A percentile compares a stretch with the other conserved stretches of the same genome.
Evolutionary conservation across 2,888 invertebrate species (phyloP).

Genomic region (Plusia festucae): DNA sequence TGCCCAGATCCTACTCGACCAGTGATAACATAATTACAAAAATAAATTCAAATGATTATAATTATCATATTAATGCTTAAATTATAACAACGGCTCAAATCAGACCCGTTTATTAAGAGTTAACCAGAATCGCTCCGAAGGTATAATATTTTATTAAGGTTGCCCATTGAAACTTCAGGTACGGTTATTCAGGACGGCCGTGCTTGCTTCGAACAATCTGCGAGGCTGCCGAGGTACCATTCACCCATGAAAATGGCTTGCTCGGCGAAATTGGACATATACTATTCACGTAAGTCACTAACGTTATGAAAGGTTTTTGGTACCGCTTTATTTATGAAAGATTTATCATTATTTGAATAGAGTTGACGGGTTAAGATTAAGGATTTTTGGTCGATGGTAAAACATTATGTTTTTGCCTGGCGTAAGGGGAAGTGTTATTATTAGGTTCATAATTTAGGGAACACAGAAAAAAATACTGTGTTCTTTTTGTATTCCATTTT

Average conservation of each 20-base stretch:
- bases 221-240: constrained; percentile 92
- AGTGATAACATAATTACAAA: not conserved
- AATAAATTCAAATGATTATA: constrained; percentile 11
- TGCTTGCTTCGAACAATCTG: constrained; percentile 94
- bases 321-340: constrained; percentile 56
- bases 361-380: constrained; percentile 50
- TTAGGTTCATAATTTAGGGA: constrained; percentile 16
- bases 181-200: constrained; percentile 91
- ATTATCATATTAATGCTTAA: constrained; percentile 16
- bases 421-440: constrained; percentile 32
- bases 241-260: constrained; percentile 92
- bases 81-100: constrained; percentile 46
- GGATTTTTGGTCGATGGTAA: constrained; percentile 39
- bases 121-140: constrained; percentile 60
- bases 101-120: constrained; percentile 51
- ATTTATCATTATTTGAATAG: constrained; percentile 51
- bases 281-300: constrained; percentile 91
- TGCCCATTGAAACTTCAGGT: constrained; percentile 81
- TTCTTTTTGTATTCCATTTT: too few relatives aligned
- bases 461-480: too few relatives aligned
- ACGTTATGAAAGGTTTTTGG: constrained; percentile 55
- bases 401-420: constrained; percentile 34
- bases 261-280: constrained; percentile 93
- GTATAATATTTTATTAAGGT: constrained; percentile 67
- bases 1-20: constrained; percentile 4